Evolutionary conservation across 2,113 vertebrate genomes (phyloP).

Genomic region (Ginglymostoma cirratum): DNA sequence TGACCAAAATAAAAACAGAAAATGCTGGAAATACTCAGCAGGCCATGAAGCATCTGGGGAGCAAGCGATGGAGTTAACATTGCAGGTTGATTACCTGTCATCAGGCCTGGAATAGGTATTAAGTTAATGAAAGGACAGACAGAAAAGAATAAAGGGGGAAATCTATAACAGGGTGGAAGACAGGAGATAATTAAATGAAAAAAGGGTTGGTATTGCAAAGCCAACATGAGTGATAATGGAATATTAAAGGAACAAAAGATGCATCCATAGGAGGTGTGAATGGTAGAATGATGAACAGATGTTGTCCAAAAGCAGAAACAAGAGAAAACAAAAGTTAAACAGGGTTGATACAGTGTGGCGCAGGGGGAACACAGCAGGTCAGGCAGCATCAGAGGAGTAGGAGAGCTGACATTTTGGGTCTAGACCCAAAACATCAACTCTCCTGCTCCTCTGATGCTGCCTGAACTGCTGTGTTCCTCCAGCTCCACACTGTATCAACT

Average conservation of each 20-base stretch:
- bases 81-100: not conserved
- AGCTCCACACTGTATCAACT: no score
- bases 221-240: not conserved
- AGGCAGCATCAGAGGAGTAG: no score
- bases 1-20: not conserved
- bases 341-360: no score
- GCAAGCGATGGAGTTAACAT: not conserved
- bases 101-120: not conserved
- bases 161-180: not conserved
- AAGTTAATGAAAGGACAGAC: not conserved
- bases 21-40: not conserved
- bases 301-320: not conserved
- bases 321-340: not conserved
- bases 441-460: no score
- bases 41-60: not conserved
- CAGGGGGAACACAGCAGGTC: no score
- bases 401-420: no score
- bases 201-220: not conserved
- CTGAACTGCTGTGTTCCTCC: no score
- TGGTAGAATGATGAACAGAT: not conserved
- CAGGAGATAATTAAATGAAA: not conserved
- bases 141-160: not conserved
- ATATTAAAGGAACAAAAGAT: not conserved
- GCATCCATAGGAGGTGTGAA: not conserved
- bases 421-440: no score